These are phyloP conservation scores for Ceyx cyanopectus DNA, from an alignment of 2,113 vertebrate species.

Conservation along the genomic window DNA sequence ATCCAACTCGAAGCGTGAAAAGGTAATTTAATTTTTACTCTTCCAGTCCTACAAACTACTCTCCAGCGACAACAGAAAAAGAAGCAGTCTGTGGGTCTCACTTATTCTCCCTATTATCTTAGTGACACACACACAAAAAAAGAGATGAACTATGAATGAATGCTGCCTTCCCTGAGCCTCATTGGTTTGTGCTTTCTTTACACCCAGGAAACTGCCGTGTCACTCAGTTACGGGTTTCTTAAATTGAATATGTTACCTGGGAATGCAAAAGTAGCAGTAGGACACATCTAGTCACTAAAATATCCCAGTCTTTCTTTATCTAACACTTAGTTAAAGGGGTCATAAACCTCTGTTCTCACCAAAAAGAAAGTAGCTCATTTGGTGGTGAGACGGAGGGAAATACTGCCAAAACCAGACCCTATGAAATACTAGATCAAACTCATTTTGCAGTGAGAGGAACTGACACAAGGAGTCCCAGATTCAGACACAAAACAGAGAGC, in stretches of 20 bases:
- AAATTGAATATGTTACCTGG: not conserved
- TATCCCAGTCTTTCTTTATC: not conserved
- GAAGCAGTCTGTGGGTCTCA: not conserved
- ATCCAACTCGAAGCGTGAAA: conserved; percentile 49
- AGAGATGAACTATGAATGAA: not conserved
- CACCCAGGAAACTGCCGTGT: not conserved
- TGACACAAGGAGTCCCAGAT: not conserved
- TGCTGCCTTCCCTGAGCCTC: not conserved
- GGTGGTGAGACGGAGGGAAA: not conserved
- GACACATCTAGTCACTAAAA: not conserved
- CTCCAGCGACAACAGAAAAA: conserved; percentile 4
- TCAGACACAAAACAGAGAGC: not conserved
- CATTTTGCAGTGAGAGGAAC: not conserved
- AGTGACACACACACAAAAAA: not conserved
- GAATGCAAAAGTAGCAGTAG: not conserved
- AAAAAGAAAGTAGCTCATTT: not conserved
- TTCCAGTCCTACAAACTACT: conserved; percentile 3
- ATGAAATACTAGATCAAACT: not conserved
- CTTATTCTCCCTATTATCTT: conserved; percentile 4
- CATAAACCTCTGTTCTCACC: not conserved
- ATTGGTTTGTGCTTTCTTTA: not conserved
- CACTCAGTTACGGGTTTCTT: not conserved
- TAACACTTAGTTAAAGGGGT: not conserved
- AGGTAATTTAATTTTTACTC: conserved; percentile 57
- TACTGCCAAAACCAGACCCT: not conserved